These are phyloP conservation scores for Oasisia sp. DNA, from an alignment of 2,888 invertebrate genomes.

Conservation along the genomic window DNA sequence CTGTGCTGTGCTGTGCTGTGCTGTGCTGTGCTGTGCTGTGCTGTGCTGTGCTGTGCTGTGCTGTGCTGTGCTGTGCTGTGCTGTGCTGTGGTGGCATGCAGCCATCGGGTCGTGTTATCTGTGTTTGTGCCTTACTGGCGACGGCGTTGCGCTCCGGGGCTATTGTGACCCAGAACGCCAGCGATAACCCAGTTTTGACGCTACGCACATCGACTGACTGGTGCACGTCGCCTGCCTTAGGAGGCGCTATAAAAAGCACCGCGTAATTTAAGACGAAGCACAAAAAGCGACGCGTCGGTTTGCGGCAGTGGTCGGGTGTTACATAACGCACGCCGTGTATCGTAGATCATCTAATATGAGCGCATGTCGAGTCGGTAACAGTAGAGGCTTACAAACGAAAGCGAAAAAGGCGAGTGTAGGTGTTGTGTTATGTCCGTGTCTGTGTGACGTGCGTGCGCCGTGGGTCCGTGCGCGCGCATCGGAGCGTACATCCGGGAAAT, in stretches of 20 bases:
- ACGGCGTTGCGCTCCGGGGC: neutral
- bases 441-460: neutral
- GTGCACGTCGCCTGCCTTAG: neutral
- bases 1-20: too few relatives aligned
- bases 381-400: neutral
- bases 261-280: neutral
- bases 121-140: neutral
- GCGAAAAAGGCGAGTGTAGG: neutral
- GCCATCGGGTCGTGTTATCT: too few relatives aligned
- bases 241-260: neutral
- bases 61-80: too few relatives aligned
- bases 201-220: neutral
- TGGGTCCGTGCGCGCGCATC: neutral
- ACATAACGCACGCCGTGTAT: neutral
- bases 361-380: neutral
- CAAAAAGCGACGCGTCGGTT: neutral
- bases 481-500: neutral
- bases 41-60: too few relatives aligned
- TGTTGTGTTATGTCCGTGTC: neutral
- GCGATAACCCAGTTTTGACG: neutral
- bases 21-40: too few relatives aligned
- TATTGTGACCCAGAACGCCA: constrained; percentile 12
- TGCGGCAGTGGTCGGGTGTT: too few relatives aligned
- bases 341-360: neutral
- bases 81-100: too few relatives aligned